phyloP scores from a whole-genome alignment of 1,140 invertebrate genomes.

The Lerema accius region DNA sequence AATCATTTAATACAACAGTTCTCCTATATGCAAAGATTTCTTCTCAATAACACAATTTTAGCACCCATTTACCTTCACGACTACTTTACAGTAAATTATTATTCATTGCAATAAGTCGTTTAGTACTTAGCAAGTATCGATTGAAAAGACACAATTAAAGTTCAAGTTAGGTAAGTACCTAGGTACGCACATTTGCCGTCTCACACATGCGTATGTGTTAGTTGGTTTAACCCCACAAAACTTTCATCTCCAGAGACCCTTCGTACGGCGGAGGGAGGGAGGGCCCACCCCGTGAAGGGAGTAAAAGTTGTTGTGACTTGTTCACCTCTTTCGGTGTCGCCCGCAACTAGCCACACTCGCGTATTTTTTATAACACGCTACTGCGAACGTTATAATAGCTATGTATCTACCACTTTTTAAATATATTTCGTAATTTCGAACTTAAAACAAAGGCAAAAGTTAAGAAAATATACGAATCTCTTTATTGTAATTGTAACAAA shows the following conservation, averaged over 20 bases:
- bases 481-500: too few relatives aligned
- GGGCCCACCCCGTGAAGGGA: constrained; percentile 69
- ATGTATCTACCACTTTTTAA: too few relatives aligned
- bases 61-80: too few relatives aligned
- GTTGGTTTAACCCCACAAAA: constrained; percentile 78
- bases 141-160: constrained; percentile 82
- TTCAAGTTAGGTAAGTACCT: constrained; percentile 78
- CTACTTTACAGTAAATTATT: too few relatives aligned
- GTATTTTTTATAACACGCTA: constrained; percentile 33
- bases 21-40: too few relatives aligned
- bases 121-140: constrained; percentile 62
- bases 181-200: constrained; percentile 75
- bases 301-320: constrained; percentile 79
- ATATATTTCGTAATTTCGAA: too few relatives aligned
- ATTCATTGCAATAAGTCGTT: background rate
- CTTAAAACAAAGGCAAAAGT: too few relatives aligned
- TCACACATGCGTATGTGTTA: constrained; percentile 69
- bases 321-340: constrained; percentile 81
- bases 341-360: constrained; percentile 50
- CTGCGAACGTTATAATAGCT: background rate
- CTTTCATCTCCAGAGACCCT: constrained; percentile 80
- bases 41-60: too few relatives aligned
- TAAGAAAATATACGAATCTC: too few relatives aligned
- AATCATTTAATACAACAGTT: too few relatives aligned
- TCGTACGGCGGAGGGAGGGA: constrained; percentile 49